Percentiles rank a stretch among this genome's conserved stretches.
phyloP scores from a whole-genome alignment of 2,888 invertebrate genomes.

The Epinotia demarniana region DNA sequence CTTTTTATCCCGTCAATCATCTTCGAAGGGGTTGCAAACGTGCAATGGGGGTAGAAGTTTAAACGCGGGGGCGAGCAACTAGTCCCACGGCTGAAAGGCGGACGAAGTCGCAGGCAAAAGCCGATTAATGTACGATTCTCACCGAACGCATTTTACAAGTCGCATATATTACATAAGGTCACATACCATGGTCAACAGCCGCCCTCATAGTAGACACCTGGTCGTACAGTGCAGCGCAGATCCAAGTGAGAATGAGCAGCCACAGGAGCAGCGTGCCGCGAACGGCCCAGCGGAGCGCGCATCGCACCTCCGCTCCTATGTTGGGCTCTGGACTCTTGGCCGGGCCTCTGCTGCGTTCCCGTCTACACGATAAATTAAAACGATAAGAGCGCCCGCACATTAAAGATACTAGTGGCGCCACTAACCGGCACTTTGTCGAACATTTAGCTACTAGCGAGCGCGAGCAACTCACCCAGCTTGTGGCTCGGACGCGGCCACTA shows the following conservation, averaged over 20 bases:
- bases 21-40: not conserved
- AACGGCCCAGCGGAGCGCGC: conserved; percentile 75
- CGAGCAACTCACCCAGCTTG: no score
- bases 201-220: conserved; percentile 72
- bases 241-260: conserved; percentile 80
- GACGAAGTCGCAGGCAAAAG: not conserved
- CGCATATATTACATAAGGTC: no score
- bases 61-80: not conserved
- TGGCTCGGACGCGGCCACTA: no score
- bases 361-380: conserved; percentile 57
- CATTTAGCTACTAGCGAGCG: no score
- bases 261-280: conserved; percentile 75
- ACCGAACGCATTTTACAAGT: no score
- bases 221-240: conserved; percentile 78
- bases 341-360: conserved; percentile 66
- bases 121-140: not conserved
- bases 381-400: no score
- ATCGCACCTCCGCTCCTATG: conserved; percentile 69
- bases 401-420: no score
- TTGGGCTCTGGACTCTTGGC: conserved; percentile 62
- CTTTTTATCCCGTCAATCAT: not conserved
- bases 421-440: no score
- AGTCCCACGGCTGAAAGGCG: not conserved
- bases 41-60: not conserved
- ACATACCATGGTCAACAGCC: conserved; percentile 69